Evolutionary conservation across 2,888 invertebrate species (phyloP), one percentile per base, ranked within the genome.

Genomic region (Encarsia formosa): DNA sequence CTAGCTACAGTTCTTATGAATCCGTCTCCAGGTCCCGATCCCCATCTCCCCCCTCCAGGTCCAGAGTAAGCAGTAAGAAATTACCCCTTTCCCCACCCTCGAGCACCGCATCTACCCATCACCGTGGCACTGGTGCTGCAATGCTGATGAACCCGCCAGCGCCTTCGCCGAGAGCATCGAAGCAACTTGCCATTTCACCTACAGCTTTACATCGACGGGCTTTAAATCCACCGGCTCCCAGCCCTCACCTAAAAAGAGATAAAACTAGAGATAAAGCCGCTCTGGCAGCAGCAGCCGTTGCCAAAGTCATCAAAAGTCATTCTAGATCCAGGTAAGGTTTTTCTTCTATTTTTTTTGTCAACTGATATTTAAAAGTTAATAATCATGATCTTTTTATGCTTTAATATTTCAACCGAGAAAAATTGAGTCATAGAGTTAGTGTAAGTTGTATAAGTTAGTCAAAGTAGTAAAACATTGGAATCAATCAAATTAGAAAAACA

Each of bases 61-160:
- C 75, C 42, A 71, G 74, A 47, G 70, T 75, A 40, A 63, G 69
- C 51, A 68, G 73, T 48, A 70, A 70, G 59, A 72, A 70, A 56
- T 61, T 66, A 45, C 66, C 68, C 26, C 61, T 67, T 23, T 62
- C 71, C 34, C 71, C 71, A 42, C 63, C 69, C 50, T 64, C 65
- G 52, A 65, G 65, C 62, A 64, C 69, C 44, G 52, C 65, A 59
- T 63, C 42, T 54, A 59, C 35, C 57, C n/a, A n/a, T n/a, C 59
- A 49, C 41, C 63, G 84, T 85, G 24, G 1, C 11, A n/a, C 38
- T 38, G 43, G 48, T 0, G 55, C 55, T 1, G 70, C 69, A 5
- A 83, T 85, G 52, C 76, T 85, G 55, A 86, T 86, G 86, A 86
- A 86, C 75, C 86, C 86, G 56, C 86, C 86, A 15, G 86, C 86